These are phyloP conservation scores for Aphis craccivora DNA, from an alignment of 1,140 invertebrate genomes.

Conservation along the genomic window DNA sequence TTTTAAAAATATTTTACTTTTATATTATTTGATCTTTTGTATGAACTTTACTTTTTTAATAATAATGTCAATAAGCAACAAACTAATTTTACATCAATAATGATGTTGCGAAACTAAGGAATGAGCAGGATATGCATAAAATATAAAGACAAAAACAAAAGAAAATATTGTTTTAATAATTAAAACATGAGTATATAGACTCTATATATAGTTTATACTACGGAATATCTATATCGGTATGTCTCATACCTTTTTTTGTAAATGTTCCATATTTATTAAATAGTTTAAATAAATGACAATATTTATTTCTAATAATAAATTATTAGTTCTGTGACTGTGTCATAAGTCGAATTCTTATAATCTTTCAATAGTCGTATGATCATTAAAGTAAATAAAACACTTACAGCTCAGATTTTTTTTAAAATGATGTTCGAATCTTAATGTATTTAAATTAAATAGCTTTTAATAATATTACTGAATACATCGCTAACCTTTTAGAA, in stretches of 20 bases:
- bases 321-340: too few relatives aligned
- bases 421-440: not conserved
- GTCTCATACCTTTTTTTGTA: not conserved
- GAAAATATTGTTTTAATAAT: not conserved
- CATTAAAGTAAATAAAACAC: not conserved
- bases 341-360: not conserved
- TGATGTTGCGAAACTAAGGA: not conserved
- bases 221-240: not conserved
- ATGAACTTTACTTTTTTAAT: not conserved
- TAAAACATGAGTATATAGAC: not conserved
- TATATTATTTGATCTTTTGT: not conserved
- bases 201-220: too few relatives aligned
- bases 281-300: not conserved
- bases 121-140: not conserved
- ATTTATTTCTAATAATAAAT: not conserved
- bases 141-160: not conserved
- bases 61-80: not conserved
- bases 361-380: not conserved
- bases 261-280: too few relatives aligned
- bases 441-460: not conserved
- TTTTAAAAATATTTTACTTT: not conserved
- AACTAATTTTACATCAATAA: not conserved
- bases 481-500: not conserved
- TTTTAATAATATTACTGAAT: not conserved
- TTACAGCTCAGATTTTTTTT: not conserved